These are phyloP conservation scores for Rallus crepitans DNA, from an alignment of 2,797 vertebrate genomes.

Conservation along the genomic window DNA sequence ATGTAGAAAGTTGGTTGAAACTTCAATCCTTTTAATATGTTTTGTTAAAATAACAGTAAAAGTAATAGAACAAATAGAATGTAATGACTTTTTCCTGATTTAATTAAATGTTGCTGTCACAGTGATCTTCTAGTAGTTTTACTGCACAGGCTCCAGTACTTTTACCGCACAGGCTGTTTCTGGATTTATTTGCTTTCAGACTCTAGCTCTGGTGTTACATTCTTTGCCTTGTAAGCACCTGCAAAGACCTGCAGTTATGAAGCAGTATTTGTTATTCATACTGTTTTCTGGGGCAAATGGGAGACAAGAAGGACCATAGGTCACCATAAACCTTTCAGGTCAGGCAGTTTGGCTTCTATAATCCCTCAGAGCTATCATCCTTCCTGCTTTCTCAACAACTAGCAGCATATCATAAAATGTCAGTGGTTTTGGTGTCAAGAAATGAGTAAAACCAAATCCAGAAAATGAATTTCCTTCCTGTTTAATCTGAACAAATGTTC, in stretches of 20 bases:
- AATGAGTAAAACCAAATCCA: constrained; percentile 28
- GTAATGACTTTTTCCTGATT: constrained; percentile 31
- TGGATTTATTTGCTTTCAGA: constrained; percentile 71
- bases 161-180: constrained; percentile 25
- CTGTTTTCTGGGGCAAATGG: constrained; percentile 32
- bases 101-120: constrained; percentile 20
- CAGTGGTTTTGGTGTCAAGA: not conserved
- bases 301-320: constrained; percentile 33
- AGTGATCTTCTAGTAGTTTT: constrained; percentile 43
- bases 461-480: not conserved
- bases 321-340: constrained; percentile 44
- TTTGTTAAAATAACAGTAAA: constrained; percentile 54
- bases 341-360: constrained; percentile 43
- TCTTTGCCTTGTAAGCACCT: constrained; percentile 66
- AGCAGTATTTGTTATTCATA: constrained; percentile 71
- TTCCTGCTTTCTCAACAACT: constrained; percentile 18
- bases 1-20: not conserved
- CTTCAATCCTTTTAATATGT: constrained; percentile 5
- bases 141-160: not conserved
- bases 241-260: constrained; percentile 32
- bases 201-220: constrained; percentile 57
- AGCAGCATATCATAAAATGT: not conserved
- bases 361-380: not conserved
- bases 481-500: not conserved
- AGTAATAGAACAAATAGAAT: not conserved